Conservation (phyloP, 2,888 invertebrate genomes). For the Tromatobia lineatoria region DNA sequence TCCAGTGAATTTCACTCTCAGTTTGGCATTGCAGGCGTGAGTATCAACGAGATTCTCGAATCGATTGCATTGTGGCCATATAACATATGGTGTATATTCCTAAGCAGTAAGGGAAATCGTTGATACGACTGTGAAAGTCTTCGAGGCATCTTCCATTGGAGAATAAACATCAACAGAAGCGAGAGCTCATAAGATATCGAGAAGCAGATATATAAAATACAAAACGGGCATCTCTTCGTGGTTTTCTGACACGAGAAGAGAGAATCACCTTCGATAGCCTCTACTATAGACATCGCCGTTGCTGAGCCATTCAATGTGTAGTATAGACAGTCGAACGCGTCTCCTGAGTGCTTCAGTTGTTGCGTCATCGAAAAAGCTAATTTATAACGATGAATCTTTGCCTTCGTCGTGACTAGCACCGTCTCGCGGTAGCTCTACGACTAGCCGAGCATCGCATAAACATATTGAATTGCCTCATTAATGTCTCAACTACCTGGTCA, state of each 20-base stretch:
- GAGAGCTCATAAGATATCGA: constrained; percentile 40
- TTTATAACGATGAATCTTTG: constrained; percentile 58
- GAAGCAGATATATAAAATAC: constrained; percentile 43
- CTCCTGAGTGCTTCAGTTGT: constrained; percentile 29
- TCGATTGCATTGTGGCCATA: constrained; percentile 54
- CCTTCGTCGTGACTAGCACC: constrained; percentile 54
- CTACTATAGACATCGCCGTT: constrained; percentile 13
- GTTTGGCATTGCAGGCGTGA: constrained; percentile 44
- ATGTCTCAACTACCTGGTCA: constrained; percentile 18
- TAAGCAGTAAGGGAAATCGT: constrained; percentile 30
- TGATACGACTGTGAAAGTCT: constrained; percentile 53
- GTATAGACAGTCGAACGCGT: constrained; percentile 55
- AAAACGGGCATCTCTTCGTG: constrained; percentile 44
- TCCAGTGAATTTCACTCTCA: constrained; percentile 51
- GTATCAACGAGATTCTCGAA: constrained; percentile 58
- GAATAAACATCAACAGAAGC: constrained; percentile 25
- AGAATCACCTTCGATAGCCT: constrained; percentile 37
- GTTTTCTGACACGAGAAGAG: constrained; percentile 32
- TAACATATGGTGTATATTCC: constrained; percentile 12
- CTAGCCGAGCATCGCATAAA: constrained; percentile 4
- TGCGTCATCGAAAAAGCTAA: constrained; percentile 62
- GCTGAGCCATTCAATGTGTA: not conserved
- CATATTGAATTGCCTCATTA: constrained; percentile 42
- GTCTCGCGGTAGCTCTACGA: not conserved
- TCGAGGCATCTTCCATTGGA: constrained; percentile 27